Evolutionary conservation across 35 echinoderm and acorn worm species (phyloP).

Genomic region (Acanthaster planci): DNA sequence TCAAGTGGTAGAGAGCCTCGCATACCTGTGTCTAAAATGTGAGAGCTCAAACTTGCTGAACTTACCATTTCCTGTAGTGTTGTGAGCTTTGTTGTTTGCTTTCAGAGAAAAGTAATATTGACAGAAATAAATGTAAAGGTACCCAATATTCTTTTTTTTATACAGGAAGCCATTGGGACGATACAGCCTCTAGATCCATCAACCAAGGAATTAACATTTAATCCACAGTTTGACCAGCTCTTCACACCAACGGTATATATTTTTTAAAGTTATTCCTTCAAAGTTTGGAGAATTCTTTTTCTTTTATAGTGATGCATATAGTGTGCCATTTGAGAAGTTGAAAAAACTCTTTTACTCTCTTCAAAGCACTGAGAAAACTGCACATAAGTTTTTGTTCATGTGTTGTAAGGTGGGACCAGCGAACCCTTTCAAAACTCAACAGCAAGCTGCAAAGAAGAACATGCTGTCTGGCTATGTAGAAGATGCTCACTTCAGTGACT

Average conservation of each 20-base stretch:
- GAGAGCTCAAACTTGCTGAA: too few relatives aligned
- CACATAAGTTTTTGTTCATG: background rate
- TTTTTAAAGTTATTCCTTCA: background rate
- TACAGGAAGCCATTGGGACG: constrained; percentile 56
- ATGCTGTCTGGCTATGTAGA: constrained; percentile 77
- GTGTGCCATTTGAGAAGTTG: too few relatives aligned
- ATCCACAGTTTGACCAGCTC: constrained; percentile 87
- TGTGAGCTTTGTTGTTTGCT: too few relatives aligned
- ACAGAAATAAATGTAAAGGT: too few relatives aligned
- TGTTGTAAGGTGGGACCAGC: constrained; percentile 74
- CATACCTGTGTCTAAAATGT: too few relatives aligned
- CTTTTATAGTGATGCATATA: too few relatives aligned
- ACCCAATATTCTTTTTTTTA: constrained; percentile 3
- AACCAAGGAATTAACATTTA: constrained; percentile 76
- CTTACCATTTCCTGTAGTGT: too few relatives aligned
- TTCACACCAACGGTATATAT: constrained; percentile 89
- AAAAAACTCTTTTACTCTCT: too few relatives aligned
- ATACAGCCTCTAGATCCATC: constrained; percentile 78
- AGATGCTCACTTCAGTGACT: constrained; percentile 83
- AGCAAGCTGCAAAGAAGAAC: constrained; percentile 84
- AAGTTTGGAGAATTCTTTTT: too few relatives aligned
- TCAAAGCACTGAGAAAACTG: background rate
- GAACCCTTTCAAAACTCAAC: constrained; percentile 93
- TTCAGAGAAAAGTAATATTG: too few relatives aligned
- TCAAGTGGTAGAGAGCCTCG: too few relatives aligned